Base-by-base conservation (phyloP, 2,113 vertebrate genomes). In the Sterna hirundo region DNA sequence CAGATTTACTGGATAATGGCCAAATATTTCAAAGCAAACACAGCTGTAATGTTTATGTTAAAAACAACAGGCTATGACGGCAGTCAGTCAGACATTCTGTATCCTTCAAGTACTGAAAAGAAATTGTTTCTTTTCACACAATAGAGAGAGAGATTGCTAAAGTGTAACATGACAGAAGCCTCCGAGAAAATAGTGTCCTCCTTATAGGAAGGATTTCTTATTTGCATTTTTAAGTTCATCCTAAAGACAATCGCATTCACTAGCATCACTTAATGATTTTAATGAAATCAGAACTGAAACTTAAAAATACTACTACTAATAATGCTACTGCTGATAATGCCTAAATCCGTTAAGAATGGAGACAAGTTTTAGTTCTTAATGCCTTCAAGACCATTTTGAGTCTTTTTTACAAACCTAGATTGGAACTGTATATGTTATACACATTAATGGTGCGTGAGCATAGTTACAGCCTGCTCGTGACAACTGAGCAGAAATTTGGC, bases 31-130 rank as follows among this genome's bases (percentile, higher is more conserved):
- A 97, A 98, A 96, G 96, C 95, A 98, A 98, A 98, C 96, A 98
- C 96, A 97, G 97, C 97, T 97, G 96, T 98, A 98, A 98, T 98
- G 96, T 98, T 98, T 98, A 98, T 97, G 97, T 96, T 98, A 97
- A 98, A 98, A 98, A 98, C 97, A 98, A 98, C 92, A 96, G 98
- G 96, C 97, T 97, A 95, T 94, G 94, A 98, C 88, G 91, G 98
- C 95, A 98, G 94, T 97, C 97, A 98, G 94, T 97, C 97, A 97
- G 95, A 97, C 92, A 92, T 96, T 97, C 95, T 93, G 88, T 93
- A 96, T 88, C 96, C 90, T 95, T 97, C 97, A 97, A 97, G 94
- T 93, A 97, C 81, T 95, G 94, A 97, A 97, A 98, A 98, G 93
- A 97, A 97, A 98, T 98, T 95, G 93, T 96, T 97, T 97, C 90